Conservation (phyloP, 2,113 vertebrate species). For the Lasiurus cinereus region DNA sequence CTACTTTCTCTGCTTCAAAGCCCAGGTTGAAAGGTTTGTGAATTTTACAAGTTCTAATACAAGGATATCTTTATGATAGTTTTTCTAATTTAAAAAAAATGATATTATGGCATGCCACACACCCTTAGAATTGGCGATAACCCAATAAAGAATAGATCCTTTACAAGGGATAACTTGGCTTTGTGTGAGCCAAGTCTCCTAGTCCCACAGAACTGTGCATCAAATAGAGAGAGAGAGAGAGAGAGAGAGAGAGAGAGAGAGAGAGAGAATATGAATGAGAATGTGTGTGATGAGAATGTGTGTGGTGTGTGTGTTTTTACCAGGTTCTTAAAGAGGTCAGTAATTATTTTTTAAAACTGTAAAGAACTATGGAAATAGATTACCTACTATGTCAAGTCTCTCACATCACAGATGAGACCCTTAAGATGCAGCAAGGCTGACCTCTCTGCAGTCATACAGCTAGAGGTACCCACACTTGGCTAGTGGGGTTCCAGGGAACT, state of each 20-base stretch:
- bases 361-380: background rate
- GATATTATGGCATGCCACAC: background rate
- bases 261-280: too few relatives aligned
- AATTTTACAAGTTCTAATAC: conserved; percentile 45
- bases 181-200: background rate
- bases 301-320: background rate
- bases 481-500: background rate
- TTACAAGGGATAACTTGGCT: background rate
- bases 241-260: too few relatives aligned
- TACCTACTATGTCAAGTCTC: background rate
- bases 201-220: background rate
- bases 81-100: background rate
- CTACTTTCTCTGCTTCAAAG: background rate
- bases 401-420: background rate
- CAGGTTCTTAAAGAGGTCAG: background rate
- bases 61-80: conserved; percentile 17
- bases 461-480: background rate
- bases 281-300: too few relatives aligned
- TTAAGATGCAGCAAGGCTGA: background rate
- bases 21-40: background rate
- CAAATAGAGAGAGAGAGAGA: too few relatives aligned
- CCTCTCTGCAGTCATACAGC: background rate
- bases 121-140: background rate
- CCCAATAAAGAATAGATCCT: background rate
- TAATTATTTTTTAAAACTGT: background rate